phyloP scores from a whole-genome alignment of 2,797 vertebrate species.

The Bradypodion ventrale region DNA sequence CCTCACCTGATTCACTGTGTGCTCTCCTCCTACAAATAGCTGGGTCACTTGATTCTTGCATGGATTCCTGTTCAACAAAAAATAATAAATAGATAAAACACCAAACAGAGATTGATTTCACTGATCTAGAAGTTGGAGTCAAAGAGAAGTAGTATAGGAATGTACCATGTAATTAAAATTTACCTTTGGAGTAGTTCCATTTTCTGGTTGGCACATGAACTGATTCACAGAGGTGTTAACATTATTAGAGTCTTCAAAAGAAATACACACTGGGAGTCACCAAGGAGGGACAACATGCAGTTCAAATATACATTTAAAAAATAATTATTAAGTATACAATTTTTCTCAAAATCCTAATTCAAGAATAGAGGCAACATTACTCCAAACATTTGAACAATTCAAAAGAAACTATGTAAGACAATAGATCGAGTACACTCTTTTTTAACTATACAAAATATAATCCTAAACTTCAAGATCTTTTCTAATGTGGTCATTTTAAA shows the following conservation, averaged over 20 bases:
- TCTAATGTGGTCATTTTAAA: not conserved
- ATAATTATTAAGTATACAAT: not conserved
- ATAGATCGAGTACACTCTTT: not conserved
- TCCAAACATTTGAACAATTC: not conserved
- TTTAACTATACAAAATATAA: not conserved
- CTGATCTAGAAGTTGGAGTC: not conserved
- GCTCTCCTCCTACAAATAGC: constrained; percentile 72
- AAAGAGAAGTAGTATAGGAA: constrained; percentile 2
- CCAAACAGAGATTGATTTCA: not conserved
- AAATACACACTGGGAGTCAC: constrained; percentile 24
- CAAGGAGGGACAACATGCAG: not conserved
- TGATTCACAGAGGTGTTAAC: constrained; percentile 57
- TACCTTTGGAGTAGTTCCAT: constrained; percentile 72
- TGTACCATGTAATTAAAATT: constrained; percentile 15
- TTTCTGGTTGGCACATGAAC: constrained; percentile 57
- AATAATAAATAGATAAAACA: constrained; percentile 30
- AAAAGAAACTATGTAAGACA: not conserved
- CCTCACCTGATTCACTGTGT: constrained; percentile 77
- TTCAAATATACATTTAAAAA: constrained; percentile 17
- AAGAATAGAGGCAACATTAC: not conserved
- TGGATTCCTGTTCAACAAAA: constrained; percentile 66
- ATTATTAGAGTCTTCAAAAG: constrained; percentile 59
- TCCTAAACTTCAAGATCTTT: not conserved
- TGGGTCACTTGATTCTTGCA: constrained; percentile 69
- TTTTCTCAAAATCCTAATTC: not conserved